Conservation (phyloP, 2,888 invertebrate genomes). For the Tineola bisselliella region DNA sequence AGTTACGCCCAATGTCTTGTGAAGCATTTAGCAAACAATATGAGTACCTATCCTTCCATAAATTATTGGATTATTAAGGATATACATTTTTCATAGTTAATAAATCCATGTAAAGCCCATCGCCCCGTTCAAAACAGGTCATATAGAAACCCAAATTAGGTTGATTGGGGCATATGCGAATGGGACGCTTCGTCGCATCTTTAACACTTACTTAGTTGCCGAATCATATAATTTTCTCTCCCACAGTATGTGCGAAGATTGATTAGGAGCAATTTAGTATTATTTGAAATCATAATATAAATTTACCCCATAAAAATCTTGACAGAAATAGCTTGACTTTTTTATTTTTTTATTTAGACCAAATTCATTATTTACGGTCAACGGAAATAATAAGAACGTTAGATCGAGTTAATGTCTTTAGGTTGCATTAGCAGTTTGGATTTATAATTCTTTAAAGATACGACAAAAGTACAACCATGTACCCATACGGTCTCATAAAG, state of each 20-base stretch:
- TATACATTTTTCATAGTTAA: slow-evolving; percentile 4
- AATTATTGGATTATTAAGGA: background rate
- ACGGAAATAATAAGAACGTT: too few relatives aligned
- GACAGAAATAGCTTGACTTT: too few relatives aligned
- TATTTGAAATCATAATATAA: too few relatives aligned
- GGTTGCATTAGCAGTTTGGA: too few relatives aligned
- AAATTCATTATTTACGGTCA: too few relatives aligned
- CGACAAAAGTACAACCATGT: too few relatives aligned
- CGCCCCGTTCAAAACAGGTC: slow-evolving; percentile 9
- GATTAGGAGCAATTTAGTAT: too few relatives aligned
- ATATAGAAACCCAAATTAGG: slow-evolving; percentile 10
- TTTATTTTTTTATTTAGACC: too few relatives aligned
- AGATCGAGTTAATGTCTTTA: too few relatives aligned
- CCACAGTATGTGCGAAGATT: background rate
- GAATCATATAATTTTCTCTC: background rate
- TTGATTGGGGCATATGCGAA: background rate
- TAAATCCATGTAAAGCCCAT: background rate
- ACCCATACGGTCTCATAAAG: too few relatives aligned
- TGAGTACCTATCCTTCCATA: background rate
- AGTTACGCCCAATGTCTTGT: background rate
- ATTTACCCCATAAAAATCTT: too few relatives aligned
- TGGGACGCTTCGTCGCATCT: background rate
- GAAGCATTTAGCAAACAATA: background rate
- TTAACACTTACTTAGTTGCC: background rate
- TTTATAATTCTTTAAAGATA: too few relatives aligned